A percentile compares a stretch with the other conserved stretches of the same genome.
These are phyloP conservation scores for Rhynchophorus ferrugineus DNA, from an alignment of 1,140 invertebrate species.

Conservation along the genomic window DNA sequence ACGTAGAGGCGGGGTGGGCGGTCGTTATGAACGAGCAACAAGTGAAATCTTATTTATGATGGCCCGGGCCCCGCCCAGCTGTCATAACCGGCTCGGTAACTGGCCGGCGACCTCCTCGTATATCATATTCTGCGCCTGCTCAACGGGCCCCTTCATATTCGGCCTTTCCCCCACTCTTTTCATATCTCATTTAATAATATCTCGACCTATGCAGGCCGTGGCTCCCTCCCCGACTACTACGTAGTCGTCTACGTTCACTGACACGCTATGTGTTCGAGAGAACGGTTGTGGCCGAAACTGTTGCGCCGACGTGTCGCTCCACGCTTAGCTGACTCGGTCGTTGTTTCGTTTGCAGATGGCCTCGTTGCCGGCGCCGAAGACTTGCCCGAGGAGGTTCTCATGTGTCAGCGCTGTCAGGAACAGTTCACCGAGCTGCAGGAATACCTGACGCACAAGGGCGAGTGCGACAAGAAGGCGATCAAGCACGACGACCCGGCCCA, in stretches of 20 bases:
- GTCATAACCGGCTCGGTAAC: slow-evolving; percentile 40
- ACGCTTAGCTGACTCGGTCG: slow-evolving; percentile 10
- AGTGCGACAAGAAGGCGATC: slow-evolving; percentile 47
- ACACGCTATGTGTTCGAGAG: slow-evolving; percentile 20
- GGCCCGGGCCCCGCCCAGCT: slow-evolving; percentile 35
- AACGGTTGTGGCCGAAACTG: slow-evolving; percentile 18
- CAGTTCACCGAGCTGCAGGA: slow-evolving; percentile 50
- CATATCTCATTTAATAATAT: slow-evolving; percentile 42
- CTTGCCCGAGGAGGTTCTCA: slow-evolving; percentile 40
- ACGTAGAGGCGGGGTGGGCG: slow-evolving; percentile 36
- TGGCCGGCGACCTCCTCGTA: slow-evolving; percentile 32
- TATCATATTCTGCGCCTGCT: slow-evolving; percentile 38
- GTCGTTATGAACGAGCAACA: slow-evolving; percentile 39
- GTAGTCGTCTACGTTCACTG: slow-evolving; percentile 11
- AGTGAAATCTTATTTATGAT: slow-evolving; percentile 43
- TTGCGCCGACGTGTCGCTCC: slow-evolving; percentile 5
- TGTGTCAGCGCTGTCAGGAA: slow-evolving; percentile 51
- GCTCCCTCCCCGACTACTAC: slow-evolving; percentile 18
- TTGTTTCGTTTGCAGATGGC: slow-evolving; percentile 47
- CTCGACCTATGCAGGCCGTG: slow-evolving; percentile 28
- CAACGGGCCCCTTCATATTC: slow-evolving; percentile 31
- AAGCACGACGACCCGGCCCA: slow-evolving; percentile 53
- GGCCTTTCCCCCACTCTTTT: slow-evolving; percentile 32
- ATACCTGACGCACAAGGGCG: slow-evolving; percentile 47
- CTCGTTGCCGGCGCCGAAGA: slow-evolving; percentile 41